Evolutionary conservation across 2,888 invertebrate genomes (phyloP).

Genomic region (Microctonus brassicae): DNA sequence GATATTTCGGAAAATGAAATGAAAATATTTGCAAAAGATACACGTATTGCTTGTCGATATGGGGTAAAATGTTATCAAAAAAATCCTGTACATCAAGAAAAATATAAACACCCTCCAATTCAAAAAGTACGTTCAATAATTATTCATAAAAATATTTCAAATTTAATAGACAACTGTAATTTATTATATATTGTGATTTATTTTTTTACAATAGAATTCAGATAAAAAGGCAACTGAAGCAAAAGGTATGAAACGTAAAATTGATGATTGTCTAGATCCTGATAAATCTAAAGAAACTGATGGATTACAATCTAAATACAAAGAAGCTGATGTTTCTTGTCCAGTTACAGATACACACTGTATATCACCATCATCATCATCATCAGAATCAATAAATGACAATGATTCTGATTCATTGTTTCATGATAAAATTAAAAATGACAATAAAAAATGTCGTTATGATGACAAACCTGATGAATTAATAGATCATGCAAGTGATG

Average conservation of each 20-base stretch:
- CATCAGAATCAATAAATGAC: conserved; percentile 16
- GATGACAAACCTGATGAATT: conserved; percentile 14
- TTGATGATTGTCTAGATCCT: conserved; percentile 14
- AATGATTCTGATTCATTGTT: conserved; percentile 24
- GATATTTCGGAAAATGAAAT: conserved; percentile 37
- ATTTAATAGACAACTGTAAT: no score
- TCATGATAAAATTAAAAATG: background rate
- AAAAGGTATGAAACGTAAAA: conserved; percentile 40
- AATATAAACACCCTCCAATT: conserved; percentile 82
- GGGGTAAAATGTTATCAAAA: conserved; percentile 86
- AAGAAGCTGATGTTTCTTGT: conserved; percentile 23
- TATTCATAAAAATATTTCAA: conserved; percentile 12
- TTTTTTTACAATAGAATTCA: background rate
- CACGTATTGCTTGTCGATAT: conserved; percentile 80
- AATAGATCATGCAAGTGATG: background rate
- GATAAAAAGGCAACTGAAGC: conserved; percentile 35
- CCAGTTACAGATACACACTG: conserved; percentile 33
- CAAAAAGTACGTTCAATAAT: conserved; percentile 36
- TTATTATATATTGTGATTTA: background rate
- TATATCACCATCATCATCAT: conserved; percentile 42
- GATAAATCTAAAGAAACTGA: background rate
- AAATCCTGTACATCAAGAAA: conserved; percentile 80
- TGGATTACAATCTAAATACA: conserved; percentile 26
- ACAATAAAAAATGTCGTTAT: background rate
- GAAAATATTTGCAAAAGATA: conserved; percentile 56